These are phyloP conservation scores for Bombyx huttoni DNA, from an alignment of 2,888 invertebrate genomes.

Conservation along the genomic window DNA sequence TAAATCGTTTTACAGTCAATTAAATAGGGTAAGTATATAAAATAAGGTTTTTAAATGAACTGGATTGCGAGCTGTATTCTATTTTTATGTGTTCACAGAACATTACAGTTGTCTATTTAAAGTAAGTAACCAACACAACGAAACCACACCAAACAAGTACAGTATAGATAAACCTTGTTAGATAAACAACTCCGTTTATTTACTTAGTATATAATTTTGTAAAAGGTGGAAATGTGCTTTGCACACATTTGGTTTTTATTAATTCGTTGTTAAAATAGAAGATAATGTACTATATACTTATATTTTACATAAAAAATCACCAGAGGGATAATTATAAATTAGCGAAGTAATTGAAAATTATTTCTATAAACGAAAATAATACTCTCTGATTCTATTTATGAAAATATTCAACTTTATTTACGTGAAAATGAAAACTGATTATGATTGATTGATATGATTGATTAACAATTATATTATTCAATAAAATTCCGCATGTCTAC, in stretches of 20 bases:
- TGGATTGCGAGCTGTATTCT: constrained; percentile 30
- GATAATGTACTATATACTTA: constrained; percentile 15
- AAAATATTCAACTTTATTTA: constrained; percentile 54
- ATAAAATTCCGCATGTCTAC: too few species aligned
- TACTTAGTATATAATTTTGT: too few species aligned
- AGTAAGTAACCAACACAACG: constrained; percentile 40
- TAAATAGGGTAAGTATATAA: constrained; percentile 30
- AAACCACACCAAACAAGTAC: constrained; percentile 17
- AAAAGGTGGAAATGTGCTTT: neutral
- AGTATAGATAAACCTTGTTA: neutral
- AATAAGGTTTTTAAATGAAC: constrained; percentile 3
- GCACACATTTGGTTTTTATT: constrained; percentile 10
- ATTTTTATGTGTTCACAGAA: constrained; percentile 16
- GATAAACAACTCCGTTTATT: neutral
- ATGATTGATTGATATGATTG: too few species aligned
- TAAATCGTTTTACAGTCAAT: constrained; percentile 30
- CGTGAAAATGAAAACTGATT: constrained; percentile 31
- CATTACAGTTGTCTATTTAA: neutral
- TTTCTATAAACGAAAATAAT: constrained; percentile 71
- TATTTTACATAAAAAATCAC: constrained; percentile 36
- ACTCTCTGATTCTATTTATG: constrained; percentile 61
- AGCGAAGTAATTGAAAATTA: constrained; percentile 63
- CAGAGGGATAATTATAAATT: constrained; percentile 65
- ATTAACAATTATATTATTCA: neutral
- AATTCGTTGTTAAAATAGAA: constrained; percentile 27